These are phyloP conservation scores for Oryzias sinensis DNA, from an alignment of 2,797 vertebrate genomes.

Conservation along the genomic window DNA sequence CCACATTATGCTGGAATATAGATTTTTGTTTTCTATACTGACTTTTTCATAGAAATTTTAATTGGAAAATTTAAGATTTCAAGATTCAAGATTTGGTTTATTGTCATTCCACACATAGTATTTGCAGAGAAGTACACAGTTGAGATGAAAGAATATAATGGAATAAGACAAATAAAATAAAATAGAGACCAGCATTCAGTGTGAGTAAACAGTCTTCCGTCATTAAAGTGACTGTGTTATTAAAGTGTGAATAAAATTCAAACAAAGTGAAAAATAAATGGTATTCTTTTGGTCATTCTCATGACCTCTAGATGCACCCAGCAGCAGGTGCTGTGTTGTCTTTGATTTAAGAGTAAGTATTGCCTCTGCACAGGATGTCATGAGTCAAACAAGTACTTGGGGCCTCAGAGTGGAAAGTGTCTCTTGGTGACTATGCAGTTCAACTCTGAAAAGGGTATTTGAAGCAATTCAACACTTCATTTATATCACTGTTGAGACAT, in stretches of 20 bases:
- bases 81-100: too few relatives aligned
- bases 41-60: constrained; percentile 60
- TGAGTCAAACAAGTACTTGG: constrained; percentile 48
- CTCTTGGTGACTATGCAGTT: constrained; percentile 46
- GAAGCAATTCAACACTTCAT: constrained; percentile 28
- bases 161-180: too few relatives aligned
- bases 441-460: constrained; percentile 55
- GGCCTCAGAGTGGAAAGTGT: constrained; percentile 55
- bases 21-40: too few relatives aligned
- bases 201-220: too few relatives aligned
- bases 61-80: constrained; percentile 46
- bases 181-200: too few relatives aligned
- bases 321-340: constrained; percentile 40
- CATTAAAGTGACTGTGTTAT: too few relatives aligned
- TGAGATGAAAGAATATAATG: too few relatives aligned
- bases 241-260: constrained; percentile 1
- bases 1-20: too few relatives aligned
- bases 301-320: constrained; percentile 58
- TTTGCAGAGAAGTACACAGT: too few relatives aligned
- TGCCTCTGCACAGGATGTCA: constrained; percentile 53
- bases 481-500: not conserved
- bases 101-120: too few relatives aligned
- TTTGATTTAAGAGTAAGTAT: constrained; percentile 46
- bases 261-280: constrained; percentile 53
- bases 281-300: constrained; percentile 1